phyloP scores from a whole-genome alignment of 2,888 invertebrate genomes.

The Nymphalis polychloros region DNA sequence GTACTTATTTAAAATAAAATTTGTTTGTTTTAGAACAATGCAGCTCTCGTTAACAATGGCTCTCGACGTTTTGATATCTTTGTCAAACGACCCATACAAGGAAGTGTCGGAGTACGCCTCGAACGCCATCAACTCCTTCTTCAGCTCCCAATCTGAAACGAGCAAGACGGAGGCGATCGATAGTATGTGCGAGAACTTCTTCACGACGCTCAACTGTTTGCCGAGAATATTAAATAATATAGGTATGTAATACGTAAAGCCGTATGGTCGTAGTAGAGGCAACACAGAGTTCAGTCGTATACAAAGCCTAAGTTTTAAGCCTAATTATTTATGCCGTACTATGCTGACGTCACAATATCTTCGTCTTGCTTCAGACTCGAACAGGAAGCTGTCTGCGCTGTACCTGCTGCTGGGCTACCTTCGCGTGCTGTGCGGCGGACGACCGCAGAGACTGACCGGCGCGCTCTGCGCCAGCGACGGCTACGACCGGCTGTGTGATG shows the following conservation, averaged over 20 bases:
- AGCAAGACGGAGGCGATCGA: constrained; percentile 71
- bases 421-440: constrained; percentile 66
- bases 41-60: constrained; percentile 81
- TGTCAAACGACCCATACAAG: constrained; percentile 84
- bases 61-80: constrained; percentile 85
- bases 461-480: constrained; percentile 80
- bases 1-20: background rate
- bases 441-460: constrained; percentile 77
- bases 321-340: too few relatives aligned
- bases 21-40: constrained; percentile 79
- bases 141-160: constrained; percentile 51
- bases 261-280: too few relatives aligned
- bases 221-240: constrained; percentile 85
- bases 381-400: constrained; percentile 83
- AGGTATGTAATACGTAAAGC: constrained; percentile 59
- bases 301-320: too few relatives aligned
- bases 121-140: constrained; percentile 60
- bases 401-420: constrained; percentile 86
- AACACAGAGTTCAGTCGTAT: too few relatives aligned
- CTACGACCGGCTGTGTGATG: constrained; percentile 78
- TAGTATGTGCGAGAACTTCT: constrained; percentile 83
- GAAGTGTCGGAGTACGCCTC: constrained; percentile 76
- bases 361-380: constrained; percentile 70
- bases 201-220: constrained; percentile 80
- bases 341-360: too few relatives aligned